These are phyloP conservation scores for Drosophila sp. DNA, from an alignment of 1,140 invertebrate genomes.

Conservation along the genomic window DNA sequence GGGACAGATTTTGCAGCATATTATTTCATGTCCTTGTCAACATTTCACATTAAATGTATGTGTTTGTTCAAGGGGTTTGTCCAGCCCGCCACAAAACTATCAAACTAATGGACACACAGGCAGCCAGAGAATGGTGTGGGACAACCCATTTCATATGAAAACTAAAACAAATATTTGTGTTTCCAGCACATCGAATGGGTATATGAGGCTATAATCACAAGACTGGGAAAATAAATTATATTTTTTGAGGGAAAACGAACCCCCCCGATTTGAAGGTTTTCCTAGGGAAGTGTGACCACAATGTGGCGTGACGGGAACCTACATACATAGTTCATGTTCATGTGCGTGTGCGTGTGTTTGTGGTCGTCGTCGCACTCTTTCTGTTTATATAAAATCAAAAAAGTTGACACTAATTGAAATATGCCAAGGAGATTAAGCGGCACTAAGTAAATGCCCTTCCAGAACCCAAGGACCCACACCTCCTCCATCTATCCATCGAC, in stretches of 20 bases:
- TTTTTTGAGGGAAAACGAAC: not conserved
- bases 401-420: slow-evolving; percentile 80
- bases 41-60: slow-evolving; percentile 48
- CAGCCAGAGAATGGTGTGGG: no score
- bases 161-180: slow-evolving; percentile 47
- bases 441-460: slow-evolving; percentile 56
- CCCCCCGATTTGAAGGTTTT: not conserved
- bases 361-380: slow-evolving; percentile 27
- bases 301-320: slow-evolving; percentile 61
- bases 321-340: slow-evolving; percentile 12
- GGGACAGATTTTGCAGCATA: slow-evolving; percentile 15
- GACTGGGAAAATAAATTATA: not conserved
- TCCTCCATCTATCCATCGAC: not conserved
- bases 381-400: slow-evolving; percentile 61
- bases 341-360: slow-evolving; percentile 33
- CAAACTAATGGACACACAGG: not conserved
- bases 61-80: slow-evolving; percentile 32
- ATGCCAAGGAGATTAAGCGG: slow-evolving; percentile 61
- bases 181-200: slow-evolving; percentile 1
- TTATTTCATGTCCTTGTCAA: slow-evolving; percentile 34
- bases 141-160: slow-evolving; percentile 10
- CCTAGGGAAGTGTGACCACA: slow-evolving; percentile 44
- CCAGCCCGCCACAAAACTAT: slow-evolving; percentile 8
- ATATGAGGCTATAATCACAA: slow-evolving; percentile 26
- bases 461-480: not conserved